Evolutionary conservation across 2,797 vertebrate species (phyloP).

Genomic region (Xenentodon cancila): DNA sequence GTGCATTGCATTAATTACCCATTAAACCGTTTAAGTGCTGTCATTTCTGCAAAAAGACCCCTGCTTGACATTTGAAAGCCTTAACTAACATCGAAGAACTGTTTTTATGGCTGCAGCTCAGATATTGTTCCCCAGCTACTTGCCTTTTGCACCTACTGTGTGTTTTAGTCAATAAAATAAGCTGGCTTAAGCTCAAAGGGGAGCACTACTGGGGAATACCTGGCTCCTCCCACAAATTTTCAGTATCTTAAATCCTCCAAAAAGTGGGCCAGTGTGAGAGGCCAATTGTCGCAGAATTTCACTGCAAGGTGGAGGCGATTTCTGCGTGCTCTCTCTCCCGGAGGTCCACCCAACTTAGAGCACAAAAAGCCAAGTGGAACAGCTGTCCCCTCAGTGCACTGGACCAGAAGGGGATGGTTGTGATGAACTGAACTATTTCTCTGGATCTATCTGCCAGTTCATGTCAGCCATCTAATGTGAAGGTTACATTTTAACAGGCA

Average conservation of each 20-base stretch:
- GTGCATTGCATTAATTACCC: no score
- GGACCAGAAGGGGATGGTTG: constrained; percentile 30
- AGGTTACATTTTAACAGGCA: constrained; percentile 12
- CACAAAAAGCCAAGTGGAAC: constrained; percentile 1
- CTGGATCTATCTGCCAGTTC: constrained; percentile 47
- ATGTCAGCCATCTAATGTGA: constrained; percentile 29
- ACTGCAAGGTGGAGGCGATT: constrained; percentile 1
- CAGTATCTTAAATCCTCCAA: not conserved
- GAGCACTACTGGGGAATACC: no score
- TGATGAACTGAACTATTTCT: constrained; percentile 29
- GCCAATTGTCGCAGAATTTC: not conserved
- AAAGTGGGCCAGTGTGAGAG: not conserved
- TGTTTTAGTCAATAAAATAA: no score
- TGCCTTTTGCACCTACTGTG: not conserved
- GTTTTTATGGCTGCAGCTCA: constrained; percentile 8
- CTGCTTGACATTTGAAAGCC: not conserved
- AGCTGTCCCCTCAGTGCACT: constrained; percentile 18
- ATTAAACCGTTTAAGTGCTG: no score
- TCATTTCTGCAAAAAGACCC: no score
- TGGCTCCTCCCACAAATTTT: no score
- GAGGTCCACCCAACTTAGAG: not conserved
- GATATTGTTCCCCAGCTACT: not conserved
- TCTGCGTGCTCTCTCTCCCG: not conserved
- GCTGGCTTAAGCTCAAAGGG: no score
- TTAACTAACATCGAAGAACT: not conserved